phyloP scores from a whole-genome alignment of 2,888 invertebrate genomes.

The Rhimphoctona megacephalus region DNA sequence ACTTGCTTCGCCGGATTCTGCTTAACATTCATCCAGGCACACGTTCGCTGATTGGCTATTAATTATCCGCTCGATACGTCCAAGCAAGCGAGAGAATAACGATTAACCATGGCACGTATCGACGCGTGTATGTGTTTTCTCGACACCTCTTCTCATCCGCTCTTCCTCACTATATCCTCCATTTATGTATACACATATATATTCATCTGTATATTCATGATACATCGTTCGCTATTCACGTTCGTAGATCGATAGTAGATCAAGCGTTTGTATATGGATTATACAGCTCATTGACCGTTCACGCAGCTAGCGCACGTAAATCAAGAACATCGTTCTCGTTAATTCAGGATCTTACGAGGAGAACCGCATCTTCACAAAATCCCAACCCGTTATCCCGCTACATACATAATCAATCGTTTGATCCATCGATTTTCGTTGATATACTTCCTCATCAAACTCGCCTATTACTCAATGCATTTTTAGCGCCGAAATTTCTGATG shows the following conservation, averaged over 20 bases:
- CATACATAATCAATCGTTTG: conserved; percentile 12
- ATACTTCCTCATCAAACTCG: neutral
- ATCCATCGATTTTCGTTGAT: conserved; percentile 27
- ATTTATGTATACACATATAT: conserved; percentile 1
- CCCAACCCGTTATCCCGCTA: conserved; percentile 1
- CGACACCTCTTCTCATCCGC: conserved; percentile 60
- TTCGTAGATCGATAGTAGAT: conserved; percentile 79
- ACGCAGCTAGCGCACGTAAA: conserved; percentile 72
- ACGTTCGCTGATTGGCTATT: conserved; percentile 82
- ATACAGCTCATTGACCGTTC: conserved; percentile 27
- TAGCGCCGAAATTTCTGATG: neutral
- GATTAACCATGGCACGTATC: conserved; percentile 78
- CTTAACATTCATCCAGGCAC: conserved; percentile 80
- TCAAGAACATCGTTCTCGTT: conserved; percentile 78
- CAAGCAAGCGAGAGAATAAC: conserved; percentile 80
- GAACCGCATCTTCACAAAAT: conserved; percentile 48
- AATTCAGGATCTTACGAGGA: conserved; percentile 76
- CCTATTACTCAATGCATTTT: neutral
- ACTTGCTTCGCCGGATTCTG: conserved; percentile 69
- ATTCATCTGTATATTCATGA: neutral
- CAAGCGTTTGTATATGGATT: conserved; percentile 63
- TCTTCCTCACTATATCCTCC: conserved; percentile 37
- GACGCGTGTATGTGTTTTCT: conserved; percentile 74
- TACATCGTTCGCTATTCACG: conserved; percentile 18
- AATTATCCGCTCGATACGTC: conserved; percentile 80